Evolutionary conservation across 2,113 vertebrate genomes (phyloP).

Genomic region (Cavia aperea): DNA sequence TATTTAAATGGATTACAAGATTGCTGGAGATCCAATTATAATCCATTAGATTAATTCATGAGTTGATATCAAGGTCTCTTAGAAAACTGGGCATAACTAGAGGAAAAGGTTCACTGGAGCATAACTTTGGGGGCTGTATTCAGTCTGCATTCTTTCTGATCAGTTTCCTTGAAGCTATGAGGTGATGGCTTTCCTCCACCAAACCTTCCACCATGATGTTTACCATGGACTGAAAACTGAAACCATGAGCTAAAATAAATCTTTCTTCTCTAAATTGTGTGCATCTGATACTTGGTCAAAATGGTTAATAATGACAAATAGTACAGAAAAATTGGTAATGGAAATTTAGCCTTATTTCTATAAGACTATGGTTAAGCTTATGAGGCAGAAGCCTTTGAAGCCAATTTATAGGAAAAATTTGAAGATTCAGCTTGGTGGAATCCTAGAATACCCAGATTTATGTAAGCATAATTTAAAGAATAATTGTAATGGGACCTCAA

Average conservation of each 20-base stretch:
- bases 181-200: neutral
- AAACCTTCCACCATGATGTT: neutral
- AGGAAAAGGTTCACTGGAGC: neutral
- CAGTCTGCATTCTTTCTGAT: neutral
- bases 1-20: neutral
- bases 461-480: neutral
- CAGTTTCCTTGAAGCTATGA: neutral
- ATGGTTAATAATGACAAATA: neutral
- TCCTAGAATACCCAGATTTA: neutral
- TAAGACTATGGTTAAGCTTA: fast-evolving
- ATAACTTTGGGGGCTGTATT: neutral
- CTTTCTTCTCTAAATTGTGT: neutral
- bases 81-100: neutral
- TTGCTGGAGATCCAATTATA: neutral
- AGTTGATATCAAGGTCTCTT: neutral
- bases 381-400: neutral
- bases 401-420: neutral
- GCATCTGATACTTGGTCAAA: neutral
- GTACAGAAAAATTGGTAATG: neutral
- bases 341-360: neutral
- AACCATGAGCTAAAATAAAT: neutral
- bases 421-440: neutral
- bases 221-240: neutral
- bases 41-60: neutral
- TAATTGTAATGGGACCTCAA: neutral